These are phyloP conservation scores for Notiomystis cincta DNA, from an alignment of 2,113 vertebrate species.

Conservation along the genomic window DNA sequence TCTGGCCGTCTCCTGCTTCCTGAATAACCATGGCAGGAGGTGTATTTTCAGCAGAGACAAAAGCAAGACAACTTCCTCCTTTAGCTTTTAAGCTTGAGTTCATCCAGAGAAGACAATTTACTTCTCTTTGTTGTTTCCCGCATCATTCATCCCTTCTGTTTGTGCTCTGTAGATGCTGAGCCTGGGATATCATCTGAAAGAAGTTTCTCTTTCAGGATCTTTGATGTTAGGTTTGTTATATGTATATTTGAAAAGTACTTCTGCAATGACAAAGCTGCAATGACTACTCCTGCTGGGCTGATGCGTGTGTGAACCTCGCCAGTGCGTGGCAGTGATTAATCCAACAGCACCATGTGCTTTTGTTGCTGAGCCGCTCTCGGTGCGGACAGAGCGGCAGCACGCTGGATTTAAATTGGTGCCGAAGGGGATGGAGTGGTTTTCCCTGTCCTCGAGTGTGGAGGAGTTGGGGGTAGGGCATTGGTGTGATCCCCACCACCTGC, in stretches of 20 bases:
- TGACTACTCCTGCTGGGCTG: constrained; percentile 33
- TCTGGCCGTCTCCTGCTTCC: neutral
- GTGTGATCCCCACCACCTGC: fast-evolving
- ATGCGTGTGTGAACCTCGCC: neutral
- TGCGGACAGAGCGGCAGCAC: neutral
- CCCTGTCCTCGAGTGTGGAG: neutral
- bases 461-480: neutral
- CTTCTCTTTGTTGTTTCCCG: constrained; percentile 52
- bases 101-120: constrained; percentile 49
- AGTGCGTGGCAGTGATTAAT: constrained; percentile 45
- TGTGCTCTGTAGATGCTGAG: constrained; percentile 28
- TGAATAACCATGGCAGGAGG: neutral
- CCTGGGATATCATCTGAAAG: constrained; percentile 33
- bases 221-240: constrained; percentile 62
- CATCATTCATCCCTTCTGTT: constrained; percentile 58
- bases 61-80: constrained; percentile 9
- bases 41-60: constrained; percentile 42
- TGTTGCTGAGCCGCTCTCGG: neutral
- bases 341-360: neutral
- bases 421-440: neutral
- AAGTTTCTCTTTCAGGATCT: constrained; percentile 41
- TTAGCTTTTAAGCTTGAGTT: constrained; percentile 43
- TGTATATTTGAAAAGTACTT: constrained; percentile 63
- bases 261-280: constrained; percentile 23
- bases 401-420: neutral